Conservation (phyloP, 1,140 invertebrate genomes). For the Drosophila auraria region DNA sequence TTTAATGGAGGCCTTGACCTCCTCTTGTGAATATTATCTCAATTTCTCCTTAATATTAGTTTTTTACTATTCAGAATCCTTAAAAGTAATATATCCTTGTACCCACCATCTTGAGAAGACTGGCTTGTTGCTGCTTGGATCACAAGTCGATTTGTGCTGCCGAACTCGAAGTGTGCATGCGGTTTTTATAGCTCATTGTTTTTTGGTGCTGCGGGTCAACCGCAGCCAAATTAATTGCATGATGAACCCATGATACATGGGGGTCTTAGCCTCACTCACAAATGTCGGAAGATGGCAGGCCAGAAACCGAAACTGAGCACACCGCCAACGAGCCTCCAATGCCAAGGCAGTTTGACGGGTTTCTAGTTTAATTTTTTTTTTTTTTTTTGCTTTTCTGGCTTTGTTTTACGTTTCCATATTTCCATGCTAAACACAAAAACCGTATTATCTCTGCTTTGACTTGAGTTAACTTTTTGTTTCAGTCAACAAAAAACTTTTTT, state of each 20-base stretch:
- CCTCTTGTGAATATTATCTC: no score
- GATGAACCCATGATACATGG: conserved; percentile 57
- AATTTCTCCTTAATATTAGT: background rate
- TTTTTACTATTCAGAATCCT: background rate
- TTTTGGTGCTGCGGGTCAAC: conserved; percentile 57
- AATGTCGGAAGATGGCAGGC: conserved; percentile 35
- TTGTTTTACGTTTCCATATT: conserved; percentile 19
- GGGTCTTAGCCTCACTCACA: conserved; percentile 43
- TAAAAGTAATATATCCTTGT: background rate
- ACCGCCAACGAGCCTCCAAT: conserved; percentile 44
- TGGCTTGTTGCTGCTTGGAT: conserved; percentile 60
- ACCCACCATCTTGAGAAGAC: conserved; percentile 43
- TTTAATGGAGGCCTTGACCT: no score
- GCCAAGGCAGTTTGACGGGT: conserved; percentile 71
- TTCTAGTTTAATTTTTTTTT: conserved; percentile 4
- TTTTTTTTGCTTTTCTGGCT: conserved; percentile 20
- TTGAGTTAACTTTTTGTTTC: conserved; percentile 44
- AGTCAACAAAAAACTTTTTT: conserved; percentile 40
- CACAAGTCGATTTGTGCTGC: conserved; percentile 65
- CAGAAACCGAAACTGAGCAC: conserved; percentile 13
- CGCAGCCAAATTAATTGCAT: conserved; percentile 68
- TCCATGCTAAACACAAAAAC: conserved; percentile 3
- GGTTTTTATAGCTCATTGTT: conserved; percentile 72
- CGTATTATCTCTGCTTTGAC: conserved; percentile 40
- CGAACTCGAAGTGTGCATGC: conserved; percentile 46